Conservation (phyloP, 2,113 vertebrate species). For the Catharus bicknelli region DNA sequence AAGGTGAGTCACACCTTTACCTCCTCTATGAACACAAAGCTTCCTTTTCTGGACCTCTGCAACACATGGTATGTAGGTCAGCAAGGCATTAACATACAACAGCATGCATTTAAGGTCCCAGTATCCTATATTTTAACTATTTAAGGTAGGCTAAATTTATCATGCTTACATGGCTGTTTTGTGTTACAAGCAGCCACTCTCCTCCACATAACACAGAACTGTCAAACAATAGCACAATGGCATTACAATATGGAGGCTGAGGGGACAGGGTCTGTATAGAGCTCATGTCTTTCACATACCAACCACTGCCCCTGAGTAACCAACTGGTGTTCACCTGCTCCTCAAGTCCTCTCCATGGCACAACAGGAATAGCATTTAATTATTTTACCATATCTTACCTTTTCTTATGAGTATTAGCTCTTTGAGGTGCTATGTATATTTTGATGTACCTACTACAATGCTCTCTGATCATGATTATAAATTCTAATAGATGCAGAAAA, state of each 20-base stretch:
- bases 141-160: not conserved
- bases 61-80: rapidly evolving
- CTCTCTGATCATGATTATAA: not conserved
- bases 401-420: not conserved
- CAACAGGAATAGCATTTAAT: not conserved
- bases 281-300: not conserved
- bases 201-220: not conserved
- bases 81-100: not conserved
- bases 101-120: not conserved
- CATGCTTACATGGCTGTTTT: not conserved
- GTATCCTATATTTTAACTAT: not conserved
- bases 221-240: not conserved
- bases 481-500: not conserved
- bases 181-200: not conserved
- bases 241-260: not conserved
- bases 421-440: not conserved
- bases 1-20: rapidly evolving
- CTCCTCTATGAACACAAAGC: not conserved
- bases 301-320: not conserved
- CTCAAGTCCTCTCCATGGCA: not conserved
- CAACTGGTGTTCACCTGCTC: not conserved
- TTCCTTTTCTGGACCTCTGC: not conserved
- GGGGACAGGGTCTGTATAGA: not conserved
- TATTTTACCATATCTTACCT: not conserved
- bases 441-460: not conserved